Evolutionary conservation across 30 jellyfish, hydroid and myxozoan species (phyloP).

Genomic region (Nemopilema nomurai): DNA sequence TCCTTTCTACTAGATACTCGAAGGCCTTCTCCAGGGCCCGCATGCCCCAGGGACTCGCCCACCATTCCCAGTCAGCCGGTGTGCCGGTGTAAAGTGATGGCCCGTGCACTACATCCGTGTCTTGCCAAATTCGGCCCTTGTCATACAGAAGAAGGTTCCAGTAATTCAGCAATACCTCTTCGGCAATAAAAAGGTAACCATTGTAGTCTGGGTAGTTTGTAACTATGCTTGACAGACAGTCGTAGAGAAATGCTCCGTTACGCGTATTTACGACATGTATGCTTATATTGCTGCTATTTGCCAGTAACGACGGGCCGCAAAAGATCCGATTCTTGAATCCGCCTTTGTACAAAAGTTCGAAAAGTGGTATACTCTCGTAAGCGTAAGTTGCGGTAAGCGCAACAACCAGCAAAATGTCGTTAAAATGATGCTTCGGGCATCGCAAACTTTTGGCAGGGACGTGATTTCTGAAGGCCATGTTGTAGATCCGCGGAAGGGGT

Average conservation of each 20-base stretch:
- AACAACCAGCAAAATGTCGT: constrained; percentile 64
- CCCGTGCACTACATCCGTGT: constrained; percentile 53
- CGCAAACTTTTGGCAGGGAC: neutral
- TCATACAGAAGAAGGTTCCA: constrained; percentile 64
- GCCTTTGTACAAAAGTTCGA: constrained; percentile 79
- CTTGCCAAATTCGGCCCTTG: constrained; percentile 67
- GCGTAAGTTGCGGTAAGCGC: constrained; percentile 72
- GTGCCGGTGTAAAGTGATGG: constrained; percentile 86
- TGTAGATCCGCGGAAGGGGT: constrained; percentile 27
- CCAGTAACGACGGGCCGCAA: constrained; percentile 71
- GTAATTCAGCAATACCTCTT: constrained; percentile 70
- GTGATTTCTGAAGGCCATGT: constrained; percentile 7
- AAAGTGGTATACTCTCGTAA: constrained; percentile 89
- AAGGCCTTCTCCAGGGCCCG: constrained; percentile 92
- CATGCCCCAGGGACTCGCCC: constrained; percentile 99
- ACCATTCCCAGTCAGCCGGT: constrained; percentile 93
- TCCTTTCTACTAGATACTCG: constrained; percentile 81
- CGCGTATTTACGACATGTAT: constrained; percentile 74
- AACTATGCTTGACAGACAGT: constrained; percentile 77
- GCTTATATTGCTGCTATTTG: constrained; percentile 60
- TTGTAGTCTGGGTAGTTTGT: constrained; percentile 50
- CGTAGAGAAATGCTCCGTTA: constrained; percentile 93
- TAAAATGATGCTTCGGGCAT: constrained; percentile 64
- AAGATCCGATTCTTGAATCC: constrained; percentile 74
- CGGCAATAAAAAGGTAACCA: constrained; percentile 89